These are phyloP conservation scores for Rhizomys pruinosus DNA, from an alignment of 2,113 vertebrate species.

Conservation along the genomic window DNA sequence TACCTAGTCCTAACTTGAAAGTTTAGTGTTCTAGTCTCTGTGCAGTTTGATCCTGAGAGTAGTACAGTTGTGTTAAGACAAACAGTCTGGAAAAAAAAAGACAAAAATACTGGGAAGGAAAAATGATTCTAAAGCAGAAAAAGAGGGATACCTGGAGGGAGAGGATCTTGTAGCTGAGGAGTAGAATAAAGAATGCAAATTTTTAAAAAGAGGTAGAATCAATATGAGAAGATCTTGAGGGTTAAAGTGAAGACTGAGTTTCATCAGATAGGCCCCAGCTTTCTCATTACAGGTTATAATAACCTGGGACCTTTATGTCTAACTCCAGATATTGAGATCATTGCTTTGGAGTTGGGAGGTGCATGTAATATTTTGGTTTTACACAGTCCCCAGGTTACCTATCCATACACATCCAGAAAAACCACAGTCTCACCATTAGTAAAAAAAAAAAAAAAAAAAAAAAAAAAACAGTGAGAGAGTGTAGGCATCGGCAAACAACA, in stretches of 20 bases:
- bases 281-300: neutral
- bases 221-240: neutral
- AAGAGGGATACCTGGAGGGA: neutral
- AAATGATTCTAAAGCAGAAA: neutral
- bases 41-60: neutral
- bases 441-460: too few relatives aligned
- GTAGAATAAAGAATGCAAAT: neutral
- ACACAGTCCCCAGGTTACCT: neutral
- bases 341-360: neutral
- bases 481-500: too few relatives aligned
- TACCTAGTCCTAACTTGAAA: neutral
- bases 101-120: too few relatives aligned
- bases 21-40: neutral
- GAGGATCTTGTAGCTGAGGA: neutral
- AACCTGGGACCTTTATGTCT: neutral
- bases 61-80: neutral
- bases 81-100: too few relatives aligned
- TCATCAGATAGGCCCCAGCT: neutral
- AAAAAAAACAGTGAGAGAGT: too few relatives aligned
- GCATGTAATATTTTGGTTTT: neutral
- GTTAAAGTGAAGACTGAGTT: slow-evolving; percentile 36
- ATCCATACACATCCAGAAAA: too few relatives aligned
- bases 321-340: too few relatives aligned
- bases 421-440: too few relatives aligned
- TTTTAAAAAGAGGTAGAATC: neutral